phyloP scores from a whole-genome alignment of 2,888 invertebrate genomes.

The Fragum whitleyi region DNA sequence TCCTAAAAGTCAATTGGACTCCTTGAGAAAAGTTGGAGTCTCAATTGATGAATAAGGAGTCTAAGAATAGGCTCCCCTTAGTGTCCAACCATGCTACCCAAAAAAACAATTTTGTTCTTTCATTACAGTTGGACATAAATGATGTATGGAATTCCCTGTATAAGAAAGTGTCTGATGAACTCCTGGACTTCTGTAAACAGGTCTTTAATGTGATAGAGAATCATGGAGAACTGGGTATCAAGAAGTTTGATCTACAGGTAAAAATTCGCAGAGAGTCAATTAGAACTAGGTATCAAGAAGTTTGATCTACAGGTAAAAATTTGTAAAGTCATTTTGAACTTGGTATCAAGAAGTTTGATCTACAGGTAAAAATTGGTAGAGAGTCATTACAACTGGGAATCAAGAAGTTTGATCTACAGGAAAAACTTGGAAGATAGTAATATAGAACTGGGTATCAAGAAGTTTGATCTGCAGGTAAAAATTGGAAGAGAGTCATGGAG shows the following conservation, averaged over 20 bases:
- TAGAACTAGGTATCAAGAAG: constrained; percentile 60
- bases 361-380: constrained; percentile 69
- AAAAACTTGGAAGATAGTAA: too few relatives aligned
- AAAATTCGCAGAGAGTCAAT: constrained; percentile 38
- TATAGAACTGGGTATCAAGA: constrained; percentile 61
- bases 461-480: constrained; percentile 64
- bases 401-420: constrained; percentile 62
- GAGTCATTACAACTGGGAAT: constrained; percentile 59
- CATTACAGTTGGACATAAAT: constrained; percentile 62
- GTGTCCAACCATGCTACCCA: too few relatives aligned
- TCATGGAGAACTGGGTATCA: constrained; percentile 60
- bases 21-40: too few relatives aligned
- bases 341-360: constrained; percentile 57
- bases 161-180: constrained; percentile 11
- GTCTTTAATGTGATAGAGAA: constrained; percentile 52
- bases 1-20: too few relatives aligned
- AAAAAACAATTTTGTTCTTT: too few relatives aligned
- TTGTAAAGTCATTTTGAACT: constrained; percentile 49
- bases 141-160: constrained; percentile 57
- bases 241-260: constrained; percentile 64
- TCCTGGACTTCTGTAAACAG: constrained; percentile 39
- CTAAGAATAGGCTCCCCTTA: too few relatives aligned
- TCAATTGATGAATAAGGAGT: too few relatives aligned
- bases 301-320: constrained; percentile 66
- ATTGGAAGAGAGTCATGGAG: not conserved